These are phyloP conservation scores for Altica lythri DNA, from an alignment of 2,888 invertebrate genomes.

Conservation along the genomic window DNA sequence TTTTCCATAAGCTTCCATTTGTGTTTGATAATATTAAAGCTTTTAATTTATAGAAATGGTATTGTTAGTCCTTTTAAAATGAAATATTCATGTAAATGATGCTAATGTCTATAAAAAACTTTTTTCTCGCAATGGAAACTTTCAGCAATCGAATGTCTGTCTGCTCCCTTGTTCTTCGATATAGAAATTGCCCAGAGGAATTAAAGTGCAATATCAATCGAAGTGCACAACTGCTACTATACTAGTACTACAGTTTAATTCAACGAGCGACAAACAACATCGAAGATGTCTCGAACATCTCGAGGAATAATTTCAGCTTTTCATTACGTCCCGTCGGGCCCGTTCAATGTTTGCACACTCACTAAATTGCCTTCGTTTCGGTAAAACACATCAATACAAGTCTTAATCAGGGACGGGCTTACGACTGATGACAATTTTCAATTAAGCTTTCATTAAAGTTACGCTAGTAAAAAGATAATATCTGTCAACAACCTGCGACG, in stretches of 20 bases:
- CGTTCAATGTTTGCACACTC: slow-evolving; percentile 31
- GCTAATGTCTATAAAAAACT: no score
- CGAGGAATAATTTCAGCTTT: slow-evolving; percentile 24
- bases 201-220: slow-evolving; percentile 11
- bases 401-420: slow-evolving; percentile 20
- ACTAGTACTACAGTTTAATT: slow-evolving; percentile 8
- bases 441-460: slow-evolving; percentile 12
- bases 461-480: no score
- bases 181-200: slow-evolving; percentile 1
- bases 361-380: slow-evolving; percentile 42
- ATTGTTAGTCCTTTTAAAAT: no score
- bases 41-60: no score
- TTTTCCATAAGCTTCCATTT: no score
- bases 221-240: slow-evolving; percentile 1
- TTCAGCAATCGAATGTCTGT: no score
- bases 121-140: not conserved
- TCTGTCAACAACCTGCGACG: no score
- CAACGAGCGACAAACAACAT: not conserved
- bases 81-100: no score
- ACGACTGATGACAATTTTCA: slow-evolving; percentile 22
- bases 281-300: slow-evolving; percentile 13
- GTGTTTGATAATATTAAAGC: no score
- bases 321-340: slow-evolving; percentile 29
- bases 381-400: slow-evolving; percentile 41
- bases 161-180: not conserved